Evolutionary conservation across 92 coral and sea anemone genomes (phyloP).

Genomic region (Parazoanthus swiftii): DNA sequence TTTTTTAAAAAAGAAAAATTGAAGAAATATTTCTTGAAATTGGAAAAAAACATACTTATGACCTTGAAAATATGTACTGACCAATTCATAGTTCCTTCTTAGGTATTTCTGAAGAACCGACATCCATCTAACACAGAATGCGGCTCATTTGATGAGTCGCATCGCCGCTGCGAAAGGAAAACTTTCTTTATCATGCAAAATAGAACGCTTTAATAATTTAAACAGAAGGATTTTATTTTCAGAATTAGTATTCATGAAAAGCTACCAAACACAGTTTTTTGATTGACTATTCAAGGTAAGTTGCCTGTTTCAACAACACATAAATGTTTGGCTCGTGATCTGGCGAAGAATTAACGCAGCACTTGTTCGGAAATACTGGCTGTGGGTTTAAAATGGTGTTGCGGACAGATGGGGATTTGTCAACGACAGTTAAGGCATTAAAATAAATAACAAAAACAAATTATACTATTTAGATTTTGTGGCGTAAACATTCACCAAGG

Average conservation of each 20-base stretch:
- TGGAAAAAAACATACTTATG: neutral
- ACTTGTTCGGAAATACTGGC: neutral
- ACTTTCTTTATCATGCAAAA: conserved; percentile 22
- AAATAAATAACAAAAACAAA: conserved; percentile 18
- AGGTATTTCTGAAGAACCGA: neutral
- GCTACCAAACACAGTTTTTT: neutral
- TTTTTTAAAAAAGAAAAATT: too few relatives aligned
- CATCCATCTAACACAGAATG: neutral
- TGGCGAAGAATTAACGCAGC: neutral
- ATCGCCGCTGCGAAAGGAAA: neutral
- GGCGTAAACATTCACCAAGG: conserved; percentile 3
- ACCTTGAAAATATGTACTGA: neutral
- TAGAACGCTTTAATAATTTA: conserved; percentile 26
- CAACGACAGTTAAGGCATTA: conserved; percentile 19
- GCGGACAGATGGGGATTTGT: neutral
- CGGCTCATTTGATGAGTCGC: neutral
- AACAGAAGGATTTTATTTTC: neutral
- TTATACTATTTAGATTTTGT: conserved; percentile 16
- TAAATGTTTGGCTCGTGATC: neutral
- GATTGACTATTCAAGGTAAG: neutral
- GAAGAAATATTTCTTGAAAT: neutral
- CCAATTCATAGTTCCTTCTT: neutral
- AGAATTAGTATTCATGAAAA: neutral
- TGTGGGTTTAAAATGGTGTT: neutral
- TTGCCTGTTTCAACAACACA: neutral